Evolutionary conservation across 2,888 invertebrate genomes (phyloP).

Genomic region (Leptarthrus brevirostris): DNA sequence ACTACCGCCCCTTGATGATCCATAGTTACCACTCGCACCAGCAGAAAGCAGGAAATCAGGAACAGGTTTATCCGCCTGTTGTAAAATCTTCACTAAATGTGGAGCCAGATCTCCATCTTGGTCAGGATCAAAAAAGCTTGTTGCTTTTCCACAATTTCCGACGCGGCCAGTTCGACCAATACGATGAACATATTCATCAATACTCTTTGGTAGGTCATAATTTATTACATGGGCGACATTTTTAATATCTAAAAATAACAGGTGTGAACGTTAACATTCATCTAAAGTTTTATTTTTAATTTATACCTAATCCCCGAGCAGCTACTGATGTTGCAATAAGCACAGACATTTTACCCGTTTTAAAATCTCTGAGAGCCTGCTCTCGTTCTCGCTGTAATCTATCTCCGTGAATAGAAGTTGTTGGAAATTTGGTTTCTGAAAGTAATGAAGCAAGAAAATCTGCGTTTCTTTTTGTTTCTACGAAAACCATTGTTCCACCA

Average conservation of each 20-base stretch:
- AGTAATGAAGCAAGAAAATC: conserved; percentile 89
- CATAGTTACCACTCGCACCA: conserved; percentile 63
- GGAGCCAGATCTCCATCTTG: conserved; percentile 73
- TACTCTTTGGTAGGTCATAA: conserved; percentile 87
- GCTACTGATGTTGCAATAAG: conserved; percentile 96
- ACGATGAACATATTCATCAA: conserved; percentile 95
- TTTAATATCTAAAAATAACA: conserved; percentile 76
- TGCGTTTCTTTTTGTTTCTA: conserved; percentile 88
- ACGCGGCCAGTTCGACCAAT: conserved; percentile 96
- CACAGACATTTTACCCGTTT: conserved; percentile 78
- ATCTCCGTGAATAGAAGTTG: conserved; percentile 98
- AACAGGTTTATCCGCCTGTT: conserved; percentile 81
- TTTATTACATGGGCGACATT: conserved; percentile 91
- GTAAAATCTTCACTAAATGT: conserved; percentile 78
- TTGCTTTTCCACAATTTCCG: conserved; percentile 87
- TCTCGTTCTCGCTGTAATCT: conserved; percentile 95
- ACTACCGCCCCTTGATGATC: conserved; percentile 62
- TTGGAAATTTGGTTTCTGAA: conserved; percentile 83
- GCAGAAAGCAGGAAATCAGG: conserved; percentile 78
- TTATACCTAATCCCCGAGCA: conserved; percentile 89
- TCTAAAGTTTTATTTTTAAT: conserved; percentile 49
- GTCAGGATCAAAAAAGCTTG: conserved; percentile 82
- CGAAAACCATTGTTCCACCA: conserved; percentile 83
- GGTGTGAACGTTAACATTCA: too few relatives aligned
- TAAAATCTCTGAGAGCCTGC: conserved; percentile 91